Conservation (phyloP, 2,888 invertebrate species). For the Spodoptera exigua region DNA sequence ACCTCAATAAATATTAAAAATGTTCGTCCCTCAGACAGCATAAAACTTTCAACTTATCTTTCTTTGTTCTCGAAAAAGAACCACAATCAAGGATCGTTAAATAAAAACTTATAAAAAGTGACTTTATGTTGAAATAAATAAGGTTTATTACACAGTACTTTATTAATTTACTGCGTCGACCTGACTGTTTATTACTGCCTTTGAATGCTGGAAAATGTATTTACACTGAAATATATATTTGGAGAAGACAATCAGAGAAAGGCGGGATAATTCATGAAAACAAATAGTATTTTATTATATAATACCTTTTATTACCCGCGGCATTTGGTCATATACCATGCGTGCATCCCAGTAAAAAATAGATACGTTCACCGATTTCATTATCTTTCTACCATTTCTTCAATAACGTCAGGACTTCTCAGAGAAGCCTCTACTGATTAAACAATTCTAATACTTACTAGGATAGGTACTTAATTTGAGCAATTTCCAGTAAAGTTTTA, state of each 20-base stretch:
- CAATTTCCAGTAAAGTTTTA: constrained; percentile 24
- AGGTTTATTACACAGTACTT: constrained; percentile 41
- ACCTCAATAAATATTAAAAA: too few relatives aligned
- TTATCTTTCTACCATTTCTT: too few relatives aligned
- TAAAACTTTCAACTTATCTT: constrained; percentile 1
- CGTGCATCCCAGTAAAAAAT: too few relatives aligned
- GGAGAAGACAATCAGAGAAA: constrained; percentile 5
- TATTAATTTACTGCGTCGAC: constrained; percentile 31
- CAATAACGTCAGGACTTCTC: too few relatives aligned
- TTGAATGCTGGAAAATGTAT: constrained; percentile 11
- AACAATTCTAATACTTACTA: not conserved
- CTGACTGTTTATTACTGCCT: constrained; percentile 21
- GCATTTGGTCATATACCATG: too few relatives aligned
- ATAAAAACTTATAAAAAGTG: constrained; percentile 20
- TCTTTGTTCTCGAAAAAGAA: constrained; percentile 15
- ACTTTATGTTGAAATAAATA: constrained; percentile 31
- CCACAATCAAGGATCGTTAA: constrained; percentile 9
- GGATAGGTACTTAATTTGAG: not conserved
- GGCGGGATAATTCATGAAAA: too few relatives aligned
- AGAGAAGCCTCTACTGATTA: not conserved
- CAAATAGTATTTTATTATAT: too few relatives aligned
- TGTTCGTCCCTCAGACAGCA: not conserved
- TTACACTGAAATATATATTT: not conserved
- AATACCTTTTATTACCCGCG: too few relatives aligned
- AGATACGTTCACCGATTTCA: too few relatives aligned